These are phyloP conservation scores for Heliangelus exortis DNA, from an alignment of 2,797 vertebrate genomes.

Conservation along the genomic window DNA sequence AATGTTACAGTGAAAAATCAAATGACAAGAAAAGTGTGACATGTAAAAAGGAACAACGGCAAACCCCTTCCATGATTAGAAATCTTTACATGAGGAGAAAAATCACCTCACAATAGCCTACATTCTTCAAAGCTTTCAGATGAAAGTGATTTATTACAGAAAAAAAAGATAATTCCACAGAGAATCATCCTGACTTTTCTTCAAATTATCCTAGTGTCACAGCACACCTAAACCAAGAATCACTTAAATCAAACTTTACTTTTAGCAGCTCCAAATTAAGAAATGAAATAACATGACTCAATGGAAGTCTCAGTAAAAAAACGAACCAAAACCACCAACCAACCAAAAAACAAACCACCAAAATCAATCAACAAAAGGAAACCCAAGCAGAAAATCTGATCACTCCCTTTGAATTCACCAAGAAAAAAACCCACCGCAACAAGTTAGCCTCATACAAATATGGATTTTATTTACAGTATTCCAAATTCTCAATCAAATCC, in stretches of 20 bases:
- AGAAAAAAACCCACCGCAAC: constrained; percentile 22
- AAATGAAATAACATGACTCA: not conserved
- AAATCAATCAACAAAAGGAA: not conserved
- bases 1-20: not conserved
- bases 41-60: not conserved
- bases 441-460: constrained; percentile 69
- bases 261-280: not conserved
- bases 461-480: constrained; percentile 70
- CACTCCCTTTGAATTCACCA: not conserved
- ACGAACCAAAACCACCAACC: not conserved
- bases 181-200: not conserved
- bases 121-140: not conserved
- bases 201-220: not conserved
- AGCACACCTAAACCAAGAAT: not conserved
- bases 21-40: not conserved
- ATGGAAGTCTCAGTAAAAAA: not conserved
- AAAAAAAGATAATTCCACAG: not conserved
- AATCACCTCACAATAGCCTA: not conserved
- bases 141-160: not conserved
- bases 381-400: not conserved
- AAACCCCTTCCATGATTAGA: not conserved
- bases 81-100: not conserved
- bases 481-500: constrained; percentile 58
- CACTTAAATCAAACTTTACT: not conserved
- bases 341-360: not conserved